Evolutionary conservation across 2,113 vertebrate species (phyloP), one percentile per base, ranked within the genome.

Genomic region (Anarrhichthys ocellatus): DNA sequence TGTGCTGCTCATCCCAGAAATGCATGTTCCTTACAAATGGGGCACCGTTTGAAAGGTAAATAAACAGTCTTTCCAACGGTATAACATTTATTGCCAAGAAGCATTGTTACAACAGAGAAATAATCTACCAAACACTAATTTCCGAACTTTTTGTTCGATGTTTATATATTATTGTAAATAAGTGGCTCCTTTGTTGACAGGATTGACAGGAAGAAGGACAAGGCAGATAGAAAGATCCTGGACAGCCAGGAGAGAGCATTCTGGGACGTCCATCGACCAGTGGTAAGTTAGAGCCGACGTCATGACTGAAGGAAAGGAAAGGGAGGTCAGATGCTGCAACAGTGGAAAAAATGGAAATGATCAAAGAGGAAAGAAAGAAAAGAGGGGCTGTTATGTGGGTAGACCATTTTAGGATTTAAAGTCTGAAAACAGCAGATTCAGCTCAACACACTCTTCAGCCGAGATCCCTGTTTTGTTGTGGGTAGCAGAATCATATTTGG

Each of bases 191-290:
- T 18, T 75, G 36, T 62, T 78, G 44, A 74, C 92, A 99, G 98
- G 92, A 97, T 99, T 5, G 98, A 99, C 93, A 96, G 97, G 67
- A 99, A 99, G 94, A 99, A 98, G 80, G 98, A 99, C 94, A 99
- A 99, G 91, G 98, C 97, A 1, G 98, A 99, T 93, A 96, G 98
- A 87, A 99, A 99, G 94, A 98, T 99, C 92, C 92, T 98, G 88
- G 98, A 99, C 91, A 99, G 98, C 90, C 98, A 99, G 92, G 97
- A 99, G 91, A 96, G 98, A 88, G 98, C 97, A 70, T 99, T 99
- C 93, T 99, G 98, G 98, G 98, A 99, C 78, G 98, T 99, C 74
- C 98, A 99, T 91, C 96, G 98, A 59, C 98, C 98, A 72, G 98
- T 99, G 97, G 98, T 99, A 93, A 97, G 96, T 90, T 22, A 65